Base-by-base conservation (phyloP, 2,797 vertebrate genomes). In the Xyrichtys novacula region DNA sequence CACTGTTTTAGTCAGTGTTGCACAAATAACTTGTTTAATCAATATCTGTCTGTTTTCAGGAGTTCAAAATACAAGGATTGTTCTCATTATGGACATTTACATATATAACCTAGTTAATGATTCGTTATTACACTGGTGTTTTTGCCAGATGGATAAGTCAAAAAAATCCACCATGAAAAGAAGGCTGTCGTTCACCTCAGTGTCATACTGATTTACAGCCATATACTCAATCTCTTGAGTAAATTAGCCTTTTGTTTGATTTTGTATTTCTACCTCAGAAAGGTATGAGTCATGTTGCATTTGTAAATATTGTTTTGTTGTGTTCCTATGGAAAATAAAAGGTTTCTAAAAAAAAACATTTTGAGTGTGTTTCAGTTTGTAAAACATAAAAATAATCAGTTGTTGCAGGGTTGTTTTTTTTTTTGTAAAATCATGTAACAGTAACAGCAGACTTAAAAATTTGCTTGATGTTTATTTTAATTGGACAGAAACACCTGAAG, bases 251-350 rank as follows among this genome's bases (percentile, higher is more conserved):
- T 7, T 31, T 10, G 12, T 7, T 7, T 17, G 3, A 25, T 29
- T 49, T 56, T 25, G 16, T 36, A 20, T 20, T 12, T 43, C 56
- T 75, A 69, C 56, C 54, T 76, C 60, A 2, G 3, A 57, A 76
- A 65, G 19, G 32, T 57, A 16, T 39, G 31, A 6, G 17, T 50
- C 14, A 38, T 55, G 36, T 17, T 7, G 19, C 1, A 10, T n/a
- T 43, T 61, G 25, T 42, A 68, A 57, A 58, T 67, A n/a, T 14
- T 20, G 16, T 58, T 49, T 39, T 50, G 38, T 52, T 0, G 39
- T 63, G 17, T 60, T 47, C 23, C 43, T 54, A 14, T 1, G 23
- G 32, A 36, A 23, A 73, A 59, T 71, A 67, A 81, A 67, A 34
- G 1, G 0, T 19, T n/a, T n/a, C n/a, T n/a, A n/a, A n/a, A n/a